phyloP scores from a whole-genome alignment of 2,113 vertebrate species.

The Pristiophorus japonicus region DNA sequence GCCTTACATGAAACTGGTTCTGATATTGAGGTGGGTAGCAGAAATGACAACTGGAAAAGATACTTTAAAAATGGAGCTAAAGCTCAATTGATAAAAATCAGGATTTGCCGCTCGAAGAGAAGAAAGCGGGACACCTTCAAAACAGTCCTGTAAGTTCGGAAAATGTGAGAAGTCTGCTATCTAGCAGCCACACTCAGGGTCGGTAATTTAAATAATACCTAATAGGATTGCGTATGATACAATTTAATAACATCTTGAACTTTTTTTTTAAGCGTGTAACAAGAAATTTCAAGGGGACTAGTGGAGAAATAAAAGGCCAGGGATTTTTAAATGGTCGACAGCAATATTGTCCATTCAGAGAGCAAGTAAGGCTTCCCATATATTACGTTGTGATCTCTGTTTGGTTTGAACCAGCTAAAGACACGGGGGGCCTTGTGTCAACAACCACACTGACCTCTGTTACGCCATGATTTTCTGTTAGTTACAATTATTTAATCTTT shows the following conservation, averaged over 20 bases:
- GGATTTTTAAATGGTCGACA: background rate
- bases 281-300: background rate
- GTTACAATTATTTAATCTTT: background rate
- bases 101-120: background rate
- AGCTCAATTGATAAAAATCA: background rate
- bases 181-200: background rate
- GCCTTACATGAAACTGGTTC: constrained; percentile 89
- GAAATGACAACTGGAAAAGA: background rate
- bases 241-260: background rate
- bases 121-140: background rate
- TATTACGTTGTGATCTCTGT: background rate
- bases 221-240: no score
- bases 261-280: background rate
- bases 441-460: background rate
- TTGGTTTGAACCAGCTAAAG: background rate
- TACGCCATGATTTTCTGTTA: background rate
- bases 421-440: background rate
- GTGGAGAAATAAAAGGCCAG: background rate
- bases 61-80: background rate
- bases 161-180: background rate
- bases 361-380: no score
- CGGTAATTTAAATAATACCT: no score
- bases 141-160: background rate
- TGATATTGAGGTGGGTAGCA: constrained; percentile 43
- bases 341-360: background rate